phyloP scores from a whole-genome alignment of 2,113 vertebrate genomes.

The Crypturellus undulatus region DNA sequence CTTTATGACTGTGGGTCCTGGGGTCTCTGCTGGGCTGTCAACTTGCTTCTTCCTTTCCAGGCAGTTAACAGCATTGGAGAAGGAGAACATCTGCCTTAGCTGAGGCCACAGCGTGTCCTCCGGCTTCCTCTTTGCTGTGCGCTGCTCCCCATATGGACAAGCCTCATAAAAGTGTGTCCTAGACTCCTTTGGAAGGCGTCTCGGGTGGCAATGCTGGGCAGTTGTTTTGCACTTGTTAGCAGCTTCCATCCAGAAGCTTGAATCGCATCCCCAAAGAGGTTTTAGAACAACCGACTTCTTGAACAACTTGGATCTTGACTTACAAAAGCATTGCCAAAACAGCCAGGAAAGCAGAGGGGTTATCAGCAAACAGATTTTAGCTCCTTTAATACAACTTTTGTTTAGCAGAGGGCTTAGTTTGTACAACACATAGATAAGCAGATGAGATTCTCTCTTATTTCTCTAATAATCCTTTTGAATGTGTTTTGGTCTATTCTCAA shows the following conservation, averaged over 20 bases:
- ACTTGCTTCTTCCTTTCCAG: neutral
- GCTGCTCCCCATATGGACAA: neutral
- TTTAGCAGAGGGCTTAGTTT: neutral
- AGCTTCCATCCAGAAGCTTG: constrained; percentile 38
- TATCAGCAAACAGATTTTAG: neutral
- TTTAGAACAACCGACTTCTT: constrained; percentile 32
- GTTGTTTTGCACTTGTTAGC: constrained; percentile 37
- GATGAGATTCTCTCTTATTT: neutral
- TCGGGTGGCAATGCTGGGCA: constrained; percentile 9
- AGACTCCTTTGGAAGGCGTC: constrained; percentile 3
- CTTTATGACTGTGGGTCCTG: neutral
- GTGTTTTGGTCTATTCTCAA: neutral
- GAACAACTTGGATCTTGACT: constrained; percentile 22
- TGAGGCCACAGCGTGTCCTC: fast-evolving
- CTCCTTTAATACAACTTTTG: constrained; percentile 16
- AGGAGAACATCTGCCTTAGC: neutral
- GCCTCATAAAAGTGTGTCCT: neutral
- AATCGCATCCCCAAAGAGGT: constrained; percentile 21
- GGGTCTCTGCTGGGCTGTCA: neutral
- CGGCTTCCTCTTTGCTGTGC: neutral
- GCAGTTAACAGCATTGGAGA: neutral
- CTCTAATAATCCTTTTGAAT: neutral
- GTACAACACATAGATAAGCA: neutral
- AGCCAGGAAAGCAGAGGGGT: neutral
- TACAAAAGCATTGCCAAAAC: constrained; percentile 7